Conservation (phyloP, 2,797 vertebrate species). For the Helicolenus hilgendorfi region DNA sequence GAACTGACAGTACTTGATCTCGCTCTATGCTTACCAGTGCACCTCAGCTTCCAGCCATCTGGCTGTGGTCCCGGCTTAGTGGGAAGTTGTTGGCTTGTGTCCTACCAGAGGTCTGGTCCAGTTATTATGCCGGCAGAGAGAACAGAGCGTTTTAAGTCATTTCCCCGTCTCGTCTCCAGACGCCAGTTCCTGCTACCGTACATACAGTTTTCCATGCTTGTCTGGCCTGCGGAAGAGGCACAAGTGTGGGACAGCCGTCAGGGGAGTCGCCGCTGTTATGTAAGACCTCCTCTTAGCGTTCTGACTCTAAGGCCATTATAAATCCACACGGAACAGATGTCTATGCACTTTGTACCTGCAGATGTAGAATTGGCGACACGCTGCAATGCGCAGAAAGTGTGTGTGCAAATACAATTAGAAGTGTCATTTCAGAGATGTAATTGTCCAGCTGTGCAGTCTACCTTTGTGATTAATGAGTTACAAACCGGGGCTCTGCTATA, state of each 20-base stretch:
- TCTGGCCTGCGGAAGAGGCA: constrained; percentile 44
- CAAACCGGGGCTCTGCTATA: not conserved
- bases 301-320: constrained; percentile 25
- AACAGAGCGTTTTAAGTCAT: constrained; percentile 66
- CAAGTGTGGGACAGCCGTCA: constrained; percentile 33
- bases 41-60: constrained; percentile 13
- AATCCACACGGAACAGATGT: constrained; percentile 47
- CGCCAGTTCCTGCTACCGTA: constrained; percentile 39
- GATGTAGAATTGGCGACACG: constrained; percentile 32
- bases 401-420: not conserved
- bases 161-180: constrained; percentile 47
- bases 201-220: constrained; percentile 36
- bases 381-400: constrained; percentile 37
- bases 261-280: constrained; percentile 53
- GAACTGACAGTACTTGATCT: not conserved
- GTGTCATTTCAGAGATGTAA: constrained; percentile 4
- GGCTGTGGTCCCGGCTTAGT: constrained; percentile 26
- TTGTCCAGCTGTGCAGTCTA: constrained; percentile 17
- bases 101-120: constrained; percentile 70
- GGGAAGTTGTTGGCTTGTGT: constrained; percentile 55
- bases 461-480: not conserved
- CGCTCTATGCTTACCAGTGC: not conserved
- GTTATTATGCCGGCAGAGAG: constrained; percentile 68
- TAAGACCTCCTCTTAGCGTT: constrained; percentile 37
- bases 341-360: constrained; percentile 36